A percentile compares a stretch with the other conserved stretches of the same genome.
These are phyloP conservation scores for Tetragonula carbonaria DNA, from an alignment of 2,888 invertebrate species.

Conservation along the genomic window DNA sequence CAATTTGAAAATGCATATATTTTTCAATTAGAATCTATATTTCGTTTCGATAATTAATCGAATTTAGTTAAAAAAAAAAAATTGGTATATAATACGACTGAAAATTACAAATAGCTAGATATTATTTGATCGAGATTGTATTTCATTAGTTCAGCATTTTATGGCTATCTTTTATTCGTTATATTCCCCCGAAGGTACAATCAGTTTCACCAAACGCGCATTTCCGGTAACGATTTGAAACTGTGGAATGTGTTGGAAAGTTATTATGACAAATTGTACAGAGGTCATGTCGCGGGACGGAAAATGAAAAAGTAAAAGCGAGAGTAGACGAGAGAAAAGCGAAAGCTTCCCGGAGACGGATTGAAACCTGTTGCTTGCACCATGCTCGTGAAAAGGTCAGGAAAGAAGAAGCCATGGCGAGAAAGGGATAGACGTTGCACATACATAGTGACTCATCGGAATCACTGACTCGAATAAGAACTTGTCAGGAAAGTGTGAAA, in stretches of 20 bases:
- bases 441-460: slow-evolving; percentile 16
- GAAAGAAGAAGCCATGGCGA: background rate
- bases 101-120: no score
- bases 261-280: slow-evolving; percentile 46
- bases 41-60: no score
- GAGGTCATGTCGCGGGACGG: background rate
- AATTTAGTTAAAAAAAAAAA: no score
- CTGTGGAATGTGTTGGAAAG: slow-evolving; percentile 34
- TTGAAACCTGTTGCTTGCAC: slow-evolving; percentile 17
- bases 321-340: slow-evolving; percentile 15
- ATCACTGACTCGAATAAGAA: slow-evolving; percentile 1
- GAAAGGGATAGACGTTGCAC: slow-evolving; percentile 24
- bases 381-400: slow-evolving; percentile 31
- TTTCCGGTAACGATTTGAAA: background rate
- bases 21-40: no score
- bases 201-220: background rate
- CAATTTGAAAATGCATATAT: no score
- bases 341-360: slow-evolving; percentile 25
- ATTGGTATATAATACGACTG: no score
- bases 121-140: no score
- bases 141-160: background rate
- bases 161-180: background rate
- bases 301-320: slow-evolving; percentile 33
- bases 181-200: background rate
- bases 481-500: background rate